Conservation (phyloP, 1,140 invertebrate genomes). For the Pseudobourletiella spinata region DNA sequence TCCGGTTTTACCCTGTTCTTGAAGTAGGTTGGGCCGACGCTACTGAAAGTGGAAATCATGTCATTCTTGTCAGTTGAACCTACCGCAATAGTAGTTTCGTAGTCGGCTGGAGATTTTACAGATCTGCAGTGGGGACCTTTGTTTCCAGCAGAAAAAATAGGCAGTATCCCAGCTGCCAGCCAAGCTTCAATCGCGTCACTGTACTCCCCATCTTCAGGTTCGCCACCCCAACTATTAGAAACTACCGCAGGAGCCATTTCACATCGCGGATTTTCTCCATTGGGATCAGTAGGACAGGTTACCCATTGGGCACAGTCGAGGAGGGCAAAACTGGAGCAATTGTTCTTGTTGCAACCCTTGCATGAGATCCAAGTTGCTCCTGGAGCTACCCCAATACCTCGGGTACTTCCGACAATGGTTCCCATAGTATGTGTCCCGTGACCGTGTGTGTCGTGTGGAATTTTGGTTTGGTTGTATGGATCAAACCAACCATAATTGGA, state of each 20-base stretch:
- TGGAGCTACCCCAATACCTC: background rate
- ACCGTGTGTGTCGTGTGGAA: background rate
- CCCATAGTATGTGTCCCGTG: too few relatives aligned
- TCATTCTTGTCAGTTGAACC: background rate
- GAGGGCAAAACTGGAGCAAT: background rate
- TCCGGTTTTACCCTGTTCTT: conserved; percentile 12
- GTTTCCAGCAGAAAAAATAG: conserved; percentile 14
- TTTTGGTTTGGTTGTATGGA: background rate
- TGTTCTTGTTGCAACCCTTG: background rate
- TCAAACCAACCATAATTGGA: background rate
- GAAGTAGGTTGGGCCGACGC: background rate
- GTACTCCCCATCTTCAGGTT: background rate
- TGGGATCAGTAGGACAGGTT: conserved; percentile 17
- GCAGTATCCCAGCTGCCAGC: conserved; percentile 12
- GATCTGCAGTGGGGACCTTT: background rate
- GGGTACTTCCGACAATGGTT: background rate
- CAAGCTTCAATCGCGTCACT: background rate
- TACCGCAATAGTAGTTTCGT: conserved; percentile 3
- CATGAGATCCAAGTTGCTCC: background rate
- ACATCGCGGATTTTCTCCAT: conserved; percentile 12
- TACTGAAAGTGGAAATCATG: background rate
- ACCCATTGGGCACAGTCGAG: conserved; percentile 19
- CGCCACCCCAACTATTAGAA: conserved; percentile 16
- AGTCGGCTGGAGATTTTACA: background rate
- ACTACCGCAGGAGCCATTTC: conserved; percentile 16